Base-by-base conservation (phyloP, 2,888 invertebrate genomes). In the Drosophila nr. medialis region DNA sequence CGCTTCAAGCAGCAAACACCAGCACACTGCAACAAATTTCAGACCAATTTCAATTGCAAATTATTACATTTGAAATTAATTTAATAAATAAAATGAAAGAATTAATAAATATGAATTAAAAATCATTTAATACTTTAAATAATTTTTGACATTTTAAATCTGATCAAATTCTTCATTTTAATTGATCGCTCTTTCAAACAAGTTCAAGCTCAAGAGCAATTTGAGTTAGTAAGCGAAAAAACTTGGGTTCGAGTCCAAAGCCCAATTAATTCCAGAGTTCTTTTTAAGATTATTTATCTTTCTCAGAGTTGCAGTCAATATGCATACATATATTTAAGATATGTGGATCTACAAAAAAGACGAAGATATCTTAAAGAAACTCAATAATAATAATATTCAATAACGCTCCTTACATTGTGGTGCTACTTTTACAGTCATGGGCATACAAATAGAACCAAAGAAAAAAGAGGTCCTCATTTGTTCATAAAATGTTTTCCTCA, bases 1-100 rank as follows among this genome's bases (percentile, higher is more conserved):
- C 61, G 64, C 75, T 69, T 75, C 59, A 64, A 64, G 66, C 66
- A 71, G 65, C 79, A 15, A 45, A 15, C 45, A 51, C 60, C 65
- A 51, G 45, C 64, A 42, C 27, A 50, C 29, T n/a, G 34, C 21
- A 36, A 36, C 24, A 36, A 45, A 45, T 45, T 15, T 24, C 8
- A 4, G 15, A 4, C 13, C 21, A 5, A 21, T 21, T 42, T 21
- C n/a, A 11, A 21, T 21, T 21, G 5, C 11, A 42, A 10, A 11
- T 42, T 15, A 21, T 2, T 18, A 8, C 5, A 49, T 18, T 18
- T 4, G 0, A 18, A 27, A 10, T 27, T 0, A 1, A 18, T 10
- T 21, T 7, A 15, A 15, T 13, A 4, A 24, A 24, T 24, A 24
- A 24, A 24, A 24, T 24, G 2, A n/a, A 45, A 5, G 11, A 42